These are phyloP conservation scores for Xylophagus ater DNA, from an alignment of 2,888 invertebrate genomes.

Conservation along the genomic window DNA sequence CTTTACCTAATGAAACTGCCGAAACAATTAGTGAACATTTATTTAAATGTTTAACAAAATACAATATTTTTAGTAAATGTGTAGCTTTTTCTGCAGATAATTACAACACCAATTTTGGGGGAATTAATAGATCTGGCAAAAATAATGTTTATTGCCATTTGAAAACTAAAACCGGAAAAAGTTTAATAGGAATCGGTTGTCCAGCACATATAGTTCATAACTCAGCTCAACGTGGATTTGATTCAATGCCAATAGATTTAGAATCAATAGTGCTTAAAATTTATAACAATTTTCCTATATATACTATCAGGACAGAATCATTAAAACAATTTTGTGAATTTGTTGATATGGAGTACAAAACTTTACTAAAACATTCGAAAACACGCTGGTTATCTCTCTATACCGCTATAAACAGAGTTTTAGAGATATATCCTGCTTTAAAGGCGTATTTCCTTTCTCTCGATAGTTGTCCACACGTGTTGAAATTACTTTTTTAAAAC, in stretches of 20 bases:
- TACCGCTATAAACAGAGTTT: neutral
- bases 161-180: too few relatives aligned
- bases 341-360: neutral
- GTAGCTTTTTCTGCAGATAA: neutral
- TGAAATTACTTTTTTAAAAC: conserved; percentile 3
- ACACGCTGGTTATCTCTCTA: neutral
- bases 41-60: too few relatives aligned
- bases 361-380: neutral
- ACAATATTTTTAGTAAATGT: too few relatives aligned
- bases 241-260: neutral
- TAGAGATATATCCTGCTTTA: conserved; percentile 2
- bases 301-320: neutral
- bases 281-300: neutral
- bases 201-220: too few relatives aligned
- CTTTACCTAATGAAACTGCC: too few relatives aligned
- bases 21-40: too few relatives aligned
- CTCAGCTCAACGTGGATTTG: neutral
- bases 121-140: neutral
- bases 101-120: neutral
- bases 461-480: neutral
- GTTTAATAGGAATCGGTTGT: too few relatives aligned
- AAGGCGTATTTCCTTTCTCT: conserved; percentile 1
- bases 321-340: neutral
- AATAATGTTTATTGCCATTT: too few relatives aligned
- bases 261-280: too few relatives aligned